Evolutionary conservation across 1,140 invertebrate species (phyloP), one percentile per base, ranked within the genome.

Genomic region (Drosophila prosaltans): DNA sequence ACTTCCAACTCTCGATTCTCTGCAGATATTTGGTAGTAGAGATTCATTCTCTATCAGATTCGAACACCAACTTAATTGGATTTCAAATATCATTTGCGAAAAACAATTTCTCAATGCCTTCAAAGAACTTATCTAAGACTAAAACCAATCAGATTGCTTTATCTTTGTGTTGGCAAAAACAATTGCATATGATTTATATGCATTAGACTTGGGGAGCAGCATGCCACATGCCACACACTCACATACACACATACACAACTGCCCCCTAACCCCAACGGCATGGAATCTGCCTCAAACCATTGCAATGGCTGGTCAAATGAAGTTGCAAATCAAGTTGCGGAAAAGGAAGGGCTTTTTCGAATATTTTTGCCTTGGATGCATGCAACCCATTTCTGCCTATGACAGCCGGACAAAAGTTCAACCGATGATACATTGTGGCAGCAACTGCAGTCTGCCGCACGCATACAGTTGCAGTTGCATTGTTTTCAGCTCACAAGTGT

Each of bases 391-490:
- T 81, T 86, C 82, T 79, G 82, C 72, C 83, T 86, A 80, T 86
- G 83, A 86, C 83, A 88, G 84, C 80, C 76, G 69, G 76, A 84
- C 84, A 88, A 88, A 89, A 88, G 84, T 83, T 88, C 84, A 83
- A 72, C 84, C 80, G 84, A 88, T 88, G 84, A 88, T 88, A 88
- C 83, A 88, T 88, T 88, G 83, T 89, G 76, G 72, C 84, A 76
- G 81, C 66, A 78, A 84, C 73, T 89, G 84, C 85, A 89, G 77
- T 84, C 74, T 78, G 75, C 78, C 62, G 65, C 59, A 72, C 63
- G 76, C 64, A 80, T 58, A 68, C 83, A 89, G 84, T 83, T 88
- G 76, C 84, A 78, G 83, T 65, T 79, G 45, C 45, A 51, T 72
- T 64, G 70, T 78, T 72, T 77, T 88, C 61, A 69, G 72, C 69